Conservation (phyloP, 2,797 vertebrate genomes). For the Lateolabrax maculatus region DNA sequence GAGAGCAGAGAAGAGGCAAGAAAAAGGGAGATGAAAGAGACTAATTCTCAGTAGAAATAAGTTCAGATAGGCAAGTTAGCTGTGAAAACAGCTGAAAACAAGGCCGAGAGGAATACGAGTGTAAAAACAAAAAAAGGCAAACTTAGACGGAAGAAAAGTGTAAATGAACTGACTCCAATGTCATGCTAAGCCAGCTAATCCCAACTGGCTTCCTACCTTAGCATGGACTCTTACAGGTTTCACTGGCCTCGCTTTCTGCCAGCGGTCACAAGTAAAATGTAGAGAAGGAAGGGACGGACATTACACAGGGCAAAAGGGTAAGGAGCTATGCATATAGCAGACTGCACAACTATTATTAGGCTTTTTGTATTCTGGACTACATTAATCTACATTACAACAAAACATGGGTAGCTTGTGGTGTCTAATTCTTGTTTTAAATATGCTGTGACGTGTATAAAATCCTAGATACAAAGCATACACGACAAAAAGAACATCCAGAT, state of each 20-base stretch:
- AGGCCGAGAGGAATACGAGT: not conserved
- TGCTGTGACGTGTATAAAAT: not conserved
- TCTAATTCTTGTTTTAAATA: not conserved
- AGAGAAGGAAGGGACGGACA: conserved; percentile 50
- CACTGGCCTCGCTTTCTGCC: conserved; percentile 77
- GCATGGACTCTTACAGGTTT: conserved; percentile 69
- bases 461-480: not conserved
- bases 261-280: conserved; percentile 68
- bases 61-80: not conserved
- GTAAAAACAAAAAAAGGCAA: conserved; percentile 22
- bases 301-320: conserved; percentile 51
- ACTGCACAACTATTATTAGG: not conserved
- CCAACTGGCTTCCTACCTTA: conserved; percentile 79
- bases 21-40: conserved; percentile 39
- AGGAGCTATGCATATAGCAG: not conserved
- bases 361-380: not conserved
- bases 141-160: conserved; percentile 11
- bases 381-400: not conserved
- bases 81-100: not conserved
- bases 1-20: conserved; percentile 64
- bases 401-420: not conserved
- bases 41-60: conserved; percentile 23
- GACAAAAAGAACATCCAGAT: not conserved
- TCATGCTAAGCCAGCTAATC: conserved; percentile 42
- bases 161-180: conserved; percentile 16